Percentiles rank a stretch among this genome's conserved stretches.
Evolutionary conservation across 2,888 invertebrate genomes (phyloP).

Genomic region (Calliopum simillimum): DNA sequence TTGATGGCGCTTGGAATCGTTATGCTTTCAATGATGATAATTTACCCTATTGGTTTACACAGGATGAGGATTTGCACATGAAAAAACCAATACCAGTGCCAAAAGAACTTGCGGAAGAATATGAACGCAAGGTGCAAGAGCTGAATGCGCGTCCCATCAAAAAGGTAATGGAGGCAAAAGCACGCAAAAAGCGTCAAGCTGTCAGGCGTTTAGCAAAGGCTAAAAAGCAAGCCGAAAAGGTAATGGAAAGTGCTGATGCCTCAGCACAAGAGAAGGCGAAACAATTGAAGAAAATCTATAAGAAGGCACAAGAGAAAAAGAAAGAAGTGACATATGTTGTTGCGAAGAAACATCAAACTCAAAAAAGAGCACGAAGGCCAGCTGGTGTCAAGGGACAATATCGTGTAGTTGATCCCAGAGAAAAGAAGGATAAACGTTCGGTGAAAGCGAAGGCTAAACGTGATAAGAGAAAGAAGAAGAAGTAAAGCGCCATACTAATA

Average conservation of each 20-base stretch:
- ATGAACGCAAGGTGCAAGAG: constrained; percentile 84
- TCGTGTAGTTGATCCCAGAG: constrained; percentile 94
- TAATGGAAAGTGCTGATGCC: constrained; percentile 90
- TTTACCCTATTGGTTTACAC: constrained; percentile 95
- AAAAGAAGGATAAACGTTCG: constrained; percentile 92
- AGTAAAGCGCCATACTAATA: background rate
- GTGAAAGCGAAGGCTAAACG: constrained; percentile 59
- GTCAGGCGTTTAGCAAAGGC: constrained; percentile 89
- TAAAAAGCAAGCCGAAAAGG: constrained; percentile 94
- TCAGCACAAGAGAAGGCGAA: constrained; percentile 93
- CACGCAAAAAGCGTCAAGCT: constrained; percentile 94
- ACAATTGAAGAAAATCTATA: constrained; percentile 92
- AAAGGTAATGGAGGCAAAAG: constrained; percentile 98
- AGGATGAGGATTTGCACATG: constrained; percentile 94
- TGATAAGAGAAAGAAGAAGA: constrained; percentile 52
- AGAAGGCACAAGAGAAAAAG: constrained; percentile 88
- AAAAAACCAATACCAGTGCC: constrained; percentile 85
- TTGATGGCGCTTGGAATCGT: constrained; percentile 93
- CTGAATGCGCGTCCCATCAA: constrained; percentile 96
- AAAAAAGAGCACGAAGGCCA: constrained; percentile 83
- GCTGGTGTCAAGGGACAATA: constrained; percentile 91
- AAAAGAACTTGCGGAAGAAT: constrained; percentile 86
- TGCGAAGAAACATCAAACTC: constrained; percentile 86
- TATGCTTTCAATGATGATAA: constrained; percentile 92
- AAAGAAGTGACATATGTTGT: constrained; percentile 94